Conservation (phyloP, 2,797 vertebrate species). For the Sitta carolinensis region DNA sequence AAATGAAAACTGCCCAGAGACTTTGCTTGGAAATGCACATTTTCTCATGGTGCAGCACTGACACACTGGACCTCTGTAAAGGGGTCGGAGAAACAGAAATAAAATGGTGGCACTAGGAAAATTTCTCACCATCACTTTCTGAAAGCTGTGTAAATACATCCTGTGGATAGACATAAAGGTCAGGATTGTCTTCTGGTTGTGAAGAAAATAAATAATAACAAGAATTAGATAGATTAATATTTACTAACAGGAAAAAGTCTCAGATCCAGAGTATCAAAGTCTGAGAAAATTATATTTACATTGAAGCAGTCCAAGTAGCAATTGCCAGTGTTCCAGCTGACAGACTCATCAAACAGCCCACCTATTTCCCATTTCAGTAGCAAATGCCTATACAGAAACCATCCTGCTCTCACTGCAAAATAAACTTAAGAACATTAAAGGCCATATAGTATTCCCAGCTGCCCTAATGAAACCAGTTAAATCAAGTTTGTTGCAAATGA, state of each 20-base stretch:
- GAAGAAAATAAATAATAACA: not conserved
- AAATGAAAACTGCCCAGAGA: not conserved
- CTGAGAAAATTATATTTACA: slow-evolving; percentile 28
- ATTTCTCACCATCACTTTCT: not conserved
- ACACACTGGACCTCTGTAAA: not conserved
- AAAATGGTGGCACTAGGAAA: not conserved
- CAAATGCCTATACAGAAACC: slow-evolving; percentile 17
- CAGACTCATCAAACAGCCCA: slow-evolving; percentile 61
- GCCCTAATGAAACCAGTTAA: not conserved
- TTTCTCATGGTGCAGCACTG: not conserved
- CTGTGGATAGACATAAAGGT: not conserved
- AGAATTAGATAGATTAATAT: not conserved
- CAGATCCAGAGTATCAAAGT: not conserved
- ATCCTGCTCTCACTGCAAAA: slow-evolving; percentile 12
- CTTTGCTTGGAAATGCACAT: not conserved
- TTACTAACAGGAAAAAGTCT: not conserved
- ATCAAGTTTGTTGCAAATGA: slow-evolving; percentile 17
- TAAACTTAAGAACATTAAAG: slow-evolving; percentile 20
- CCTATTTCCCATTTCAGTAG: slow-evolving; percentile 52
- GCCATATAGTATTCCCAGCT: not conserved
- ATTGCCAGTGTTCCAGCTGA: slow-evolving; percentile 51
- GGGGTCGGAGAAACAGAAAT: not conserved
- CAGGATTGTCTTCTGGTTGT: not conserved
- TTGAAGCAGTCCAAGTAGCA: slow-evolving; percentile 19
- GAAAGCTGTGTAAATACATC: not conserved